A percentile compares a stretch with the other conserved stretches of the same genome.
phyloP scores from a whole-genome alignment of 2,797 vertebrate species.

The Prionace glauca region DNA sequence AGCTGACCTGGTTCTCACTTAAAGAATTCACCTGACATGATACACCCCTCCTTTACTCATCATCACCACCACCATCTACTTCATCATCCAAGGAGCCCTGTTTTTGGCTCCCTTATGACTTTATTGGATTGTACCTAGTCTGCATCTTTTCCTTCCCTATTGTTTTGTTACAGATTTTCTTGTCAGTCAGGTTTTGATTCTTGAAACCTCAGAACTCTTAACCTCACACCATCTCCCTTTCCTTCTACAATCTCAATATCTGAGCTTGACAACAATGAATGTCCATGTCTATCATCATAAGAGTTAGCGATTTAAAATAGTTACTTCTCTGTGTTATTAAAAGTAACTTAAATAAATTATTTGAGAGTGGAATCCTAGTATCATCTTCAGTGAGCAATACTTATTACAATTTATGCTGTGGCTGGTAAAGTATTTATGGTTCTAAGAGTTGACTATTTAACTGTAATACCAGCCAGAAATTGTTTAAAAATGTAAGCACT shows the following conservation, averaged over 20 bases:
- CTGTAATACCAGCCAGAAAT: not conserved
- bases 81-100: no score
- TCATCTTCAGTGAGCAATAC: not conserved
- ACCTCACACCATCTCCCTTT: not conserved
- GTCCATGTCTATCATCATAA: not conserved
- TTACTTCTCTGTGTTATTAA: not conserved
- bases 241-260: not conserved
- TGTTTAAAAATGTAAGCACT: not conserved
- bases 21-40: no score
- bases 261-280: not conserved
- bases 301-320: not conserved
- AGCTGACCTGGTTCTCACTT: no score
- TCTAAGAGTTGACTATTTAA: constrained; percentile 42
- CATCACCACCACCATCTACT: no score
- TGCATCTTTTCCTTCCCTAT: no score
- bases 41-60: no score
- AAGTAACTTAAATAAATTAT: not conserved
- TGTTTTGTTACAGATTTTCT: no score
- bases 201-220: not conserved
- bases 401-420: not conserved
- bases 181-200: not conserved
- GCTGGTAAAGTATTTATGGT: not conserved
- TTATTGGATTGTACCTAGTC: no score
- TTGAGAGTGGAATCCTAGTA: not conserved
- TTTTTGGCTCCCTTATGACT: no score